Base-by-base conservation (phyloP, 2,888 invertebrate genomes). In the Apeira syringaria region DNA sequence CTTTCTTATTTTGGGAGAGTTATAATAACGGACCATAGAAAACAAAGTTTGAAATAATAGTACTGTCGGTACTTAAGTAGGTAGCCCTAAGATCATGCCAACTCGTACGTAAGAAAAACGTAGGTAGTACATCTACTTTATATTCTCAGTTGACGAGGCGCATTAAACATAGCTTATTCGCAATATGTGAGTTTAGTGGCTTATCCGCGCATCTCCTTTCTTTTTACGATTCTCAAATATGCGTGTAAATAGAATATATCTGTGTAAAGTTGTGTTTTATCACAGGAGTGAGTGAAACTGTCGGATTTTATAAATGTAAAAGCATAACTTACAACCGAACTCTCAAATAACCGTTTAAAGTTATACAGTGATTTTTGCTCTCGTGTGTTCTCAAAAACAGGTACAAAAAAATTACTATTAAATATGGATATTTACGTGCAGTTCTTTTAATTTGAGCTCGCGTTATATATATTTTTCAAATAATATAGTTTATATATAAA, bases 111-210 rank as follows among this genome's bases (percentile, higher is more conserved):
- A 25, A 9, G 25, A 25, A 20, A 7, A 20, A 24, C 38, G 33
- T 33, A 33, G 12, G 26, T 31, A 20, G 22, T 46, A 22, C 9
- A 31, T 36, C 45, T 46, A 41, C 44, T 51, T 51, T 39, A 41
- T 47, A 47, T 50, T 50, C 49, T 34, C 37, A 30, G 42, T 42
- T 42, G 29, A 20, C 28, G 45, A 31, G 31, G 27, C 36, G 34
- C 45, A 50, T 46, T 50, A 50, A 42, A 50, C 49, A 45, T 45
- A 41, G 34, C 49, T 45, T 49, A 49, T 40, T 45, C 49, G 40
- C 44, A 38, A 49, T 45, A 41, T 41, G 38, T 38, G 32, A 45
- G 45, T 45, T 42, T 46, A 46, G 45, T 40, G 35, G 45, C 39
- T 35, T 46, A 28, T 52, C 38, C 43, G 28, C 44, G 41, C 37